These are phyloP conservation scores for Cryptus armator DNA, from an alignment of 2,888 invertebrate genomes.

Conservation along the genomic window DNA sequence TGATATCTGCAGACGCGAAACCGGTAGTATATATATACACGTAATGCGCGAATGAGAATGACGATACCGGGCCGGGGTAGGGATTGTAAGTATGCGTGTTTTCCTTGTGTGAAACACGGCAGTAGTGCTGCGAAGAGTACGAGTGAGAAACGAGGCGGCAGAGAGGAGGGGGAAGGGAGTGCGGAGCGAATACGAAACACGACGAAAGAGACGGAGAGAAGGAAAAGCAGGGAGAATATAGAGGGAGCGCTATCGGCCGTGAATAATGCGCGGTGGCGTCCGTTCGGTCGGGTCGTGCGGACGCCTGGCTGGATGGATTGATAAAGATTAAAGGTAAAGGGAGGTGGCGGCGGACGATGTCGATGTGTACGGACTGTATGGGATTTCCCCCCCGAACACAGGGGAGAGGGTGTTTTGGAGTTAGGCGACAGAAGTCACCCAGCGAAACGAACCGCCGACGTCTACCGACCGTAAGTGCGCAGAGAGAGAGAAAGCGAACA, in stretches of 20 bases:
- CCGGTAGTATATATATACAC: conserved; percentile 1
- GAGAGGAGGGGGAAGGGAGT: not conserved
- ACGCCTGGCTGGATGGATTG: conserved; percentile 82
- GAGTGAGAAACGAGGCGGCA: not conserved
- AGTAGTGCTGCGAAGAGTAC: not conserved
- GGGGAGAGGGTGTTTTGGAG: conserved; percentile 76
- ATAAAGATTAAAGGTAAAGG: conserved; percentile 84
- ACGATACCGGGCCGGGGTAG: not conserved
- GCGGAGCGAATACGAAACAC: conserved; percentile 21
- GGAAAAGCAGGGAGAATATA: conserved; percentile 42
- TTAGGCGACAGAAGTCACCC: conserved; percentile 85
- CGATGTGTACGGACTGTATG: conserved; percentile 36
- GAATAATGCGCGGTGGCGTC: conserved; percentile 82
- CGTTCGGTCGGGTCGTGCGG: conserved; percentile 74
- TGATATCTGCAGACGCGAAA: conserved; percentile 3
- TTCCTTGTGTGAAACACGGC: not conserved
- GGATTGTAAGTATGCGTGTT: not conserved
- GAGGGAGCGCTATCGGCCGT: conserved; percentile 81
- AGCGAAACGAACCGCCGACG: conserved; percentile 80
- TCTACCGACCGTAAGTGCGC: conserved; percentile 41
- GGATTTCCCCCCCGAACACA: no score
- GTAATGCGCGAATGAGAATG: conserved; percentile 28
- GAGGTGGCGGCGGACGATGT: conserved; percentile 68
- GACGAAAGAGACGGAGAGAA: conserved; percentile 24
- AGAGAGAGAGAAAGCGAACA: not conserved